These are phyloP conservation scores for Macrophya annulata DNA, from an alignment of 2,888 invertebrate genomes.

Conservation along the genomic window DNA sequence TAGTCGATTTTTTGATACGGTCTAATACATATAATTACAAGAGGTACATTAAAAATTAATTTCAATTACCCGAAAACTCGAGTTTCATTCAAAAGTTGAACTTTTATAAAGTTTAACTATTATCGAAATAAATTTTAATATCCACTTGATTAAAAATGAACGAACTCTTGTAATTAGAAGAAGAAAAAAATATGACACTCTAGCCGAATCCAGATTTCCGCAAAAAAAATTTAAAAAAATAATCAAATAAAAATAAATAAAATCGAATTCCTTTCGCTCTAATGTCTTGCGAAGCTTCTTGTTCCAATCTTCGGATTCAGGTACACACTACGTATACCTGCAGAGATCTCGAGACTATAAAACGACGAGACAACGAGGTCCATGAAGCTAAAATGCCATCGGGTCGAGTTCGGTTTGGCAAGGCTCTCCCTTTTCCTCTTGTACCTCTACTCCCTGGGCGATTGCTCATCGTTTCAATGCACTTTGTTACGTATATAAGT, in stretches of 20 bases:
- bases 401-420: constrained; percentile 29
- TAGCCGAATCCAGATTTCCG: not conserved
- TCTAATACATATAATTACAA: too few species aligned
- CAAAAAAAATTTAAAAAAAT: not conserved
- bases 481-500: constrained; percentile 24
- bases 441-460: not conserved
- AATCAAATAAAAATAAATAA: not conserved
- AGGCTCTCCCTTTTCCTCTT: constrained; percentile 12
- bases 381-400: constrained; percentile 35
- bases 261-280: not conserved
- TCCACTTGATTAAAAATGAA: not conserved
- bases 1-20: too few species aligned
- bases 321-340: not conserved
- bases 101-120: not conserved
- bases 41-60: not conserved
- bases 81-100: not conserved
- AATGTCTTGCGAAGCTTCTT: not conserved
- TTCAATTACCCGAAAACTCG: not conserved
- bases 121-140: not conserved
- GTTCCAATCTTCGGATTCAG: not conserved
- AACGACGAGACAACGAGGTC: not conserved
- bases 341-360: not conserved
- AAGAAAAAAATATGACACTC: not conserved
- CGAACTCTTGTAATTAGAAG: not conserved
- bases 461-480: constrained; percentile 27